phyloP scores from a whole-genome alignment of 2,797 vertebrate species.

The Acanthurus leucopareius region DNA sequence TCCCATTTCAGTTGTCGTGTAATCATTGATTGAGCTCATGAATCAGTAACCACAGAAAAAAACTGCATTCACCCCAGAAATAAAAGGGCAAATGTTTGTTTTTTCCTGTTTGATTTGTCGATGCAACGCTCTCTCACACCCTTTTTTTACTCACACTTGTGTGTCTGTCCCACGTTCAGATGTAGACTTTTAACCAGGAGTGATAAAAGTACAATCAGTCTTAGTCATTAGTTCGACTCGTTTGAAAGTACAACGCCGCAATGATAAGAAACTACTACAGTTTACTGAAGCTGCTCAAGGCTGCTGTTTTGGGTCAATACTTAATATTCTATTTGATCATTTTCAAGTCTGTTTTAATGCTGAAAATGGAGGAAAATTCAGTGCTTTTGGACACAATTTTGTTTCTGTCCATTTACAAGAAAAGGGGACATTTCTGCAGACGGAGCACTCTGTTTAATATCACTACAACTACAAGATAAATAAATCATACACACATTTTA shows the following conservation, averaged over 20 bases:
- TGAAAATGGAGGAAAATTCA: background rate
- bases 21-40: constrained; percentile 71
- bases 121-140: constrained; percentile 24
- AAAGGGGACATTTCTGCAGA: background rate
- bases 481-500: no score
- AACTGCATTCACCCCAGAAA: constrained; percentile 37
- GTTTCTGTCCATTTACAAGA: background rate
- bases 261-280: background rate
- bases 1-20: constrained; percentile 31
- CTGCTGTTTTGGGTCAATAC: background rate
- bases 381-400: background rate
- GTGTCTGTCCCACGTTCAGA: constrained; percentile 41
- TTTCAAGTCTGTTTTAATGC: background rate
- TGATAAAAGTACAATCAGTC: constrained; percentile 34
- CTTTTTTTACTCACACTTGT: constrained; percentile 7
- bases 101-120: constrained; percentile 55
- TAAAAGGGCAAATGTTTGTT: constrained; percentile 72
- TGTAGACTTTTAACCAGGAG: constrained; percentile 8
- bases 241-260: background rate
- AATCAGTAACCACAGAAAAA: constrained; percentile 75
- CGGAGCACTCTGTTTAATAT: background rate
- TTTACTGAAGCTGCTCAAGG: background rate
- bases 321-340: background rate
- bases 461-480: no score
- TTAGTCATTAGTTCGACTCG: constrained; percentile 23